Conservation (phyloP, 2,113 vertebrate genomes). For the Colossoma macropomum region DNA sequence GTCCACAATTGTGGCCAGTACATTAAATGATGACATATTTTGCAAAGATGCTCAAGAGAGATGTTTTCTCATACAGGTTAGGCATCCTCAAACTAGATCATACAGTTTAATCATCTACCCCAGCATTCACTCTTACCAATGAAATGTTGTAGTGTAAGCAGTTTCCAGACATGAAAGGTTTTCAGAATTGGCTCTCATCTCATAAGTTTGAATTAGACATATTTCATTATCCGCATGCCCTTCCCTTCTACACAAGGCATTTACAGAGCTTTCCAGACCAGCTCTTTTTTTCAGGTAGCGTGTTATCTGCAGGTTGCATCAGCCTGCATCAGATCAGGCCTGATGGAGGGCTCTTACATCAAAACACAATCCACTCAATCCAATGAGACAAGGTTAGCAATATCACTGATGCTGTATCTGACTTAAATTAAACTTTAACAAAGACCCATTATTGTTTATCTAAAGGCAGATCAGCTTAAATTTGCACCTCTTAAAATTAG, state of each 20-base stretch:
- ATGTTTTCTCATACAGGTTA: background rate
- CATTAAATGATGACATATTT: background rate
- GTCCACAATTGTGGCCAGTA: background rate
- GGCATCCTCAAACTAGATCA: background rate
- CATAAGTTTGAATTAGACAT: background rate
- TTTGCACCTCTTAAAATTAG: background rate
- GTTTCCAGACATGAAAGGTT: background rate
- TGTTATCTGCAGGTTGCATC: slow-evolving; percentile 41
- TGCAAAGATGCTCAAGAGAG: background rate
- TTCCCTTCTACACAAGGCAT: background rate
- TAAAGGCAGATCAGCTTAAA: background rate
- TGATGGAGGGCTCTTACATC: slow-evolving; percentile 19
- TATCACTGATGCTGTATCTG: background rate
- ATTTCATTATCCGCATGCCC: background rate
- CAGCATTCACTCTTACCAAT: background rate
- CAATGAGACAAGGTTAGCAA: background rate
- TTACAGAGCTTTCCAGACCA: background rate
- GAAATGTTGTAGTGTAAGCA: background rate
- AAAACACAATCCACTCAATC: slow-evolving; percentile 17
- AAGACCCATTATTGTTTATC: slow-evolving; percentile 15
- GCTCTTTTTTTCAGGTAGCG: slow-evolving; percentile 14
- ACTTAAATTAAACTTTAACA: slow-evolving; percentile 29
- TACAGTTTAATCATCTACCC: background rate
- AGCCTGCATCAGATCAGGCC: slow-evolving; percentile 19
- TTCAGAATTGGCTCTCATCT: background rate